Evolutionary conservation across 2,888 invertebrate genomes (phyloP), one percentile per base, ranked within the genome.

Genomic region (Reticulitermes lucifugus): DNA sequence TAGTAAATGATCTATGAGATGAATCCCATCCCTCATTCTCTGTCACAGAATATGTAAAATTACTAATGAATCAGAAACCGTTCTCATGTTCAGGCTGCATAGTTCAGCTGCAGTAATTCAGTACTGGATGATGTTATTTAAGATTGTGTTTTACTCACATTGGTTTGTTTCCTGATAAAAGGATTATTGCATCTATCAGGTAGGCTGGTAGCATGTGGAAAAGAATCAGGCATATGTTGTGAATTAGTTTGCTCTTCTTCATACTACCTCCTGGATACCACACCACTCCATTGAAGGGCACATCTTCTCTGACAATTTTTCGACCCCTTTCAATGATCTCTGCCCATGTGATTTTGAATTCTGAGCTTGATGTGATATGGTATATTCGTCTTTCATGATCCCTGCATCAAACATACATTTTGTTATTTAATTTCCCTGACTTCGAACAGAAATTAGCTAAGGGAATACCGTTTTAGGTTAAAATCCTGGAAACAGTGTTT

Each of bases 121-220:
- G 29, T 55, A n/a, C 0, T 4, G 7, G 46, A 12, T 9, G 6
- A 7, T 46, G 46, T 12, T 46, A 12, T 12, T 46, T 46, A 9
- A 46, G 46, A 46, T 46, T 12, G 6, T 60, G 10, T 51, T 71
- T 12, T 86, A 93, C 96, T 94, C 91, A 97, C 97, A 97, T 93
- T 87, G 98, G 97, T 89, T 97, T 97, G 89, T 97, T 95, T 81
- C 99, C 98, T 0, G 96, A 91, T 75, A 98, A 91, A 89, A 95
- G 94, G 60, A 97, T 93, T 0, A 97, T 90, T 0, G 94, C 91
- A 90, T 99, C 99, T 55, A 97, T 93, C 79, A 98, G 90, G 85
- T 98, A 92, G 0, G 99, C 99, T 0, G 99, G 99, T 80, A 98
- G 90, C 92, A 96, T 95, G 91, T 99, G 99, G 91, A 97, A 97